phyloP scores from a whole-genome alignment of 2,113 vertebrate genomes.

The Phylloscopus whistleri region DNA sequence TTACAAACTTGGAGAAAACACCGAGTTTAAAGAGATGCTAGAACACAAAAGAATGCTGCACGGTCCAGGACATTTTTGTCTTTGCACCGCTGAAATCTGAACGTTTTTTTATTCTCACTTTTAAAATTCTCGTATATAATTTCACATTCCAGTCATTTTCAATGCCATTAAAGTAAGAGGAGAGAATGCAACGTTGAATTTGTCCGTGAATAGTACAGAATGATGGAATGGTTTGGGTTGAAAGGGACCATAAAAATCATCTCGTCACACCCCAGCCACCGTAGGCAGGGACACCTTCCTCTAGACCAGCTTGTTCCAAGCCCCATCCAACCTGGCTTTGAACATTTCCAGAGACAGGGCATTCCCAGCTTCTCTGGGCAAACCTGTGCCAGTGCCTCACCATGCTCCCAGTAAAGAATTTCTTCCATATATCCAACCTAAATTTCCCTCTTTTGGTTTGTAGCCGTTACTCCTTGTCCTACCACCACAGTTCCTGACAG shows the following conservation, averaged over 20 bases:
- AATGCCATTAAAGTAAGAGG: background rate
- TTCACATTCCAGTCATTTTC: background rate
- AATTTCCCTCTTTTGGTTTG: background rate
- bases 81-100: background rate
- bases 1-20: background rate
- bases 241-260: background rate
- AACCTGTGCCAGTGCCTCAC: background rate
- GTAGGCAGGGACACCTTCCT: background rate
- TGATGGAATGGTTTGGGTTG: background rate
- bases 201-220: background rate
- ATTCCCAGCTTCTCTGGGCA: background rate
- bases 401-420: background rate
- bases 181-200: background rate
- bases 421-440: background rate
- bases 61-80: background rate
- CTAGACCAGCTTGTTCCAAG: background rate
- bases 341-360: background rate
- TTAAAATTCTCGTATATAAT: background rate
- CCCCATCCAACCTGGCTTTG: background rate
- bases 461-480: background rate
- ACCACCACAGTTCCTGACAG: background rate
- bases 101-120: background rate
- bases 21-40: background rate
- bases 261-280: rapidly evolving
- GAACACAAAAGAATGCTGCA: background rate